Evolutionary conservation across 2,888 invertebrate species (phyloP).

Genomic region (Erebia epiphron): DNA sequence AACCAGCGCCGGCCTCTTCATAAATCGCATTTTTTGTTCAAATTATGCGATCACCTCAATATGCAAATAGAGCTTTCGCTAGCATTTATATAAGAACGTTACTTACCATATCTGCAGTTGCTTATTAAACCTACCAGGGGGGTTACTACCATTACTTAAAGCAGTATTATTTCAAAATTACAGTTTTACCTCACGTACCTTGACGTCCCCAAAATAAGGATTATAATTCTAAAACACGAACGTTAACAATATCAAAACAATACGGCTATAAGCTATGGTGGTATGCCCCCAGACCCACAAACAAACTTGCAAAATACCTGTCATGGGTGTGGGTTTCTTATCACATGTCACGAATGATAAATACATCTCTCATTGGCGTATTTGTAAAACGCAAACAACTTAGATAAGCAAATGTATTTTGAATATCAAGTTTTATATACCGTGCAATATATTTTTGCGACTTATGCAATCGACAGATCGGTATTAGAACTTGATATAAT

Average conservation of each 20-base stretch:
- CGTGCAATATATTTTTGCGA: conserved; percentile 30
- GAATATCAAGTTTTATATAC: conserved; percentile 23
- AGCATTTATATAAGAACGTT: neutral
- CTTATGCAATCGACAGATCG: conserved; percentile 31
- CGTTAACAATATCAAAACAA: too few species aligned
- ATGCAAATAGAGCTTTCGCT: neutral
- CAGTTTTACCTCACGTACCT: too few species aligned
- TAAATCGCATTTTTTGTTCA: neutral
- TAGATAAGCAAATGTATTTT: conserved; percentile 34
- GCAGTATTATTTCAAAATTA: too few species aligned
- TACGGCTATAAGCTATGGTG: too few species aligned
- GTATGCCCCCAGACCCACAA: conserved; percentile 4
- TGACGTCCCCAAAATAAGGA: too few species aligned
- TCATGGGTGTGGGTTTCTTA: conserved; percentile 25
- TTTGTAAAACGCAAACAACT: conserved; percentile 34
- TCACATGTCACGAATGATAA: conserved; percentile 32
- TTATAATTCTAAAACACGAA: too few species aligned
- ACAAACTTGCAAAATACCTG: conserved; percentile 28
- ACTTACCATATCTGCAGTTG: conserved; percentile 1
- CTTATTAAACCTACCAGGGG: conserved; percentile 1
- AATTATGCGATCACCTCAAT: neutral
- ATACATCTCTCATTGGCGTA: conserved; percentile 31
- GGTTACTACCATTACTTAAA: too few species aligned
- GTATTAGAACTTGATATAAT: conserved; percentile 31
- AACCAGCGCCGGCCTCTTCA: too few species aligned